Evolutionary conservation across 2,888 invertebrate species (phyloP), one percentile per base, ranked within the genome.

Genomic region (Eristalis arbustorum): DNA sequence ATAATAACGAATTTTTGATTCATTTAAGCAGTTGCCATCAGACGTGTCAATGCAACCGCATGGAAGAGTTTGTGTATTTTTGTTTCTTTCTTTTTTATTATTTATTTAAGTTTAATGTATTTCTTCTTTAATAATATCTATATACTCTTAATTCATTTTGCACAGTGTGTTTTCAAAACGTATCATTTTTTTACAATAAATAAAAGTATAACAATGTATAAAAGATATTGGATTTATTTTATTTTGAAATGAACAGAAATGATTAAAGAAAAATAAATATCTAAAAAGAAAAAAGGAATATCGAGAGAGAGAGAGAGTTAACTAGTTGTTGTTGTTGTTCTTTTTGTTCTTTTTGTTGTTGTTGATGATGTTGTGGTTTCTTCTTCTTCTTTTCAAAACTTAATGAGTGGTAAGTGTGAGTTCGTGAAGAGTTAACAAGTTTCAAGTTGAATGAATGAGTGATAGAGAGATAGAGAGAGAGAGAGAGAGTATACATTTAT

Each of bases 241-340:
- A 88, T 84, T 88, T 88, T 88, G 88, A 88, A 88, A 84, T 88
- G 88, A 88, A 88, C 88, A 88, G 88, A 88, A 88, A 88, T 88
- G 79, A 84, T 88, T 88, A 84, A 90, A 88, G 88, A 90, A 89
- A 88, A 89, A 89, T 88, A 88, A 88, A 89, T 89, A 89, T 84
- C 89, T 89, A 89, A 90, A 88, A 85, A 89, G 88, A 89, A 89
- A 88, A 49, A 88, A 89, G 89, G 90, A 90, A 90, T 90, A 89
- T 89, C 88, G 82, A 89, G 88, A 88, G 89, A 89, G 89, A 89
- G 88, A 89, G 89, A 90, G 89, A 89, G 87, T 89, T 82, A 79
- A 84, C 82, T 84, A 85, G 69, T 81, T 80, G 75, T 42, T 81
- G 78, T 76, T 75, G 62, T 66, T 88, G 61, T 75, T 81, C 56